Evolutionary conservation across 1,140 invertebrate species (phyloP), one percentile per base, ranked within the genome.

Genomic region (Cydia amplana): DNA sequence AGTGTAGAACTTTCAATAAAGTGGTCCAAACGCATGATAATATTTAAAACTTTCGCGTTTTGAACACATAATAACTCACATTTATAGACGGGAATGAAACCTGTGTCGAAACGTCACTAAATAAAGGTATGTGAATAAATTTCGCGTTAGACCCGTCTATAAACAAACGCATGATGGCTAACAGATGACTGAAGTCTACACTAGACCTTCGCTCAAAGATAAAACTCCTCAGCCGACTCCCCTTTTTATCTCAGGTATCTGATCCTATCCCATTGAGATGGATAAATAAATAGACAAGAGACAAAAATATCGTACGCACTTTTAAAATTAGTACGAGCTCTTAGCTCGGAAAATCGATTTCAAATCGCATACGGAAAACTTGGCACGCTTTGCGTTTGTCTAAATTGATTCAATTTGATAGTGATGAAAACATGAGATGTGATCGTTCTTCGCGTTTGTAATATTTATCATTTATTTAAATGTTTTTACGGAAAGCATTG

Each of bases 401-500:
- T n/a, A 60, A 60, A 60, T 60, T 60, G 55, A 60, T 60, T 60
- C n/a, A 60, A 60, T 60, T 60, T 60, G 16, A 16, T n/a, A 9
- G 55, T 20, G 55, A 20, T 60, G 55, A 60, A 20, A 60, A 60
- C 6, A 20, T 60, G 18, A 20, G n/a, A 23, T 6, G 18, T 18
- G n/a, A 60, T 60, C 7, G 23, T 20, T 60, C n/a, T 20, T 51
- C 14, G 49, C 5, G 16, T 51, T n/a, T 51, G 4, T 51, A 14
- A 43, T 43, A 43, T 43, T 0, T 43, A 14, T 43, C 10, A 2
- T 43, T n/a, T 43, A 43, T 43, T 43, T 43, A 43, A 43, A 12
- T 43, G 40, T 12, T 36, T 36, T 36, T 14, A 12, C 2, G 40
- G 12, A 12, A 14, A 12, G 40, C 2, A 43, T 12, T 1, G 40